Conservation (phyloP, 1,140 invertebrate genomes). For the Pseudobourletiella spinata region DNA sequence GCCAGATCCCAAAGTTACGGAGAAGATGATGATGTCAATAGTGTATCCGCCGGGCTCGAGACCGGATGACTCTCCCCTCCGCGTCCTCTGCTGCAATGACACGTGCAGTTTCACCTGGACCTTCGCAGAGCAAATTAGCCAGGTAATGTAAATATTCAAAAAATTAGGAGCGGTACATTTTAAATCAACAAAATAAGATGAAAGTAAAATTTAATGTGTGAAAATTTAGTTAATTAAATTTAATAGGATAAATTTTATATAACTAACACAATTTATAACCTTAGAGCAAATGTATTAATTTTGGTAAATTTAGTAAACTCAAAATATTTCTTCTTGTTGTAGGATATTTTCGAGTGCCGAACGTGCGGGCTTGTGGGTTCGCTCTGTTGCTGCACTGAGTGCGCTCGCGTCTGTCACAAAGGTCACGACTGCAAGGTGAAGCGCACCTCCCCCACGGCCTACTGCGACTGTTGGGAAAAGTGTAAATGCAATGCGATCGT, state of each 20-base stretch:
- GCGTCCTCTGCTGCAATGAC: slow-evolving; percentile 96
- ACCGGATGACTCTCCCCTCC: slow-evolving; percentile 38
- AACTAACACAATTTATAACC: no score
- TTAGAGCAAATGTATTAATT: no score
- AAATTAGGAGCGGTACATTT: no score
- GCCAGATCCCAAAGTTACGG: slow-evolving; percentile 31
- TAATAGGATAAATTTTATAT: no score
- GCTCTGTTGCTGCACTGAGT: slow-evolving; percentile 98
- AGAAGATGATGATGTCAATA: neutral
- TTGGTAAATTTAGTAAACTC: no score
- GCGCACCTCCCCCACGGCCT: slow-evolving; percentile 93
- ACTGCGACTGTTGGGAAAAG: slow-evolving; percentile 99
- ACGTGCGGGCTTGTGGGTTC: slow-evolving; percentile 95
- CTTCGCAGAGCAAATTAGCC: slow-evolving; percentile 96
- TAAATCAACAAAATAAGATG: no score
- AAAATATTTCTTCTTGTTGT: no score
- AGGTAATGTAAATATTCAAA: no score
- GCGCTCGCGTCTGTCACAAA: slow-evolving; percentile 76
- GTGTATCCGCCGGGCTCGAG: neutral
- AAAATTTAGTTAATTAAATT: no score
- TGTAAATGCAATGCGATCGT: slow-evolving; percentile 92
- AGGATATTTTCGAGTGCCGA: slow-evolving; percentile 98
- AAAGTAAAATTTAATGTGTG: no score
- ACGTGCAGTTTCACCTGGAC: slow-evolving; percentile 99
- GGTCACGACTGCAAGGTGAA: slow-evolving; percentile 98